These are phyloP conservation scores for Halichondria panicea DNA, from an alignment of 37 sponge, comb jelly and placozoan genomes.

Conservation along the genomic window DNA sequence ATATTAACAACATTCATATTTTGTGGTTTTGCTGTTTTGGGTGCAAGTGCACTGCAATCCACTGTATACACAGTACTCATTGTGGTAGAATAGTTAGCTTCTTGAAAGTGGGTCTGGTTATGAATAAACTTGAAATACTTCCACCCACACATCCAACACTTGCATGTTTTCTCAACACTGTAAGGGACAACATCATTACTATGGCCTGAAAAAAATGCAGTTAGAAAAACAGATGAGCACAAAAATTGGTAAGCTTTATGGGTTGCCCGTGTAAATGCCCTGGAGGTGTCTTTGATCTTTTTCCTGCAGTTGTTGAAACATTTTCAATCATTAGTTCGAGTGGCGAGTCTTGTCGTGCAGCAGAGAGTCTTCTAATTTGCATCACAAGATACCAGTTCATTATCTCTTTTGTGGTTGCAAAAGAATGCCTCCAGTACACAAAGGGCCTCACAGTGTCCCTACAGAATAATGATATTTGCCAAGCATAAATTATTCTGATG, in stretches of 20 bases:
- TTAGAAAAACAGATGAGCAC: conserved; percentile 9
- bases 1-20: too few relatives aligned
- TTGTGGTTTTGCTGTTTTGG: too few relatives aligned
- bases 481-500: conserved; percentile 40
- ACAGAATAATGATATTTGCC: conserved; percentile 35
- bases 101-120: too few relatives aligned
- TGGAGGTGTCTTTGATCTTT: conserved; percentile 33
- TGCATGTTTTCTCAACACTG: too few relatives aligned
- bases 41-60: too few relatives aligned
- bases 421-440: conserved; percentile 18
- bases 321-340: conserved; percentile 31
- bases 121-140: too few relatives aligned
- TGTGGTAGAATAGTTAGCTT: too few relatives aligned
- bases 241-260: conserved; percentile 23
- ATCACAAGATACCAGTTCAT: conserved; percentile 20
- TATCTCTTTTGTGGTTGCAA: conserved; percentile 23
- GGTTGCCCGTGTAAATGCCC: conserved; percentile 45
- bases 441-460: conserved; percentile 29
- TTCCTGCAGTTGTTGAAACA: conserved; percentile 25
- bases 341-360: conserved; percentile 9
- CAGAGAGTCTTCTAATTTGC: conserved; percentile 13
- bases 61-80: too few relatives aligned
- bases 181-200: too few relatives aligned
- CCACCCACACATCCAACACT: too few relatives aligned
- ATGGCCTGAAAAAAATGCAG: too few relatives aligned